A percentile compares a stretch with the other conserved stretches of the same genome.
Conservation (phyloP, 2,888 invertebrate genomes). For the Agapetus fuscipes region DNA sequence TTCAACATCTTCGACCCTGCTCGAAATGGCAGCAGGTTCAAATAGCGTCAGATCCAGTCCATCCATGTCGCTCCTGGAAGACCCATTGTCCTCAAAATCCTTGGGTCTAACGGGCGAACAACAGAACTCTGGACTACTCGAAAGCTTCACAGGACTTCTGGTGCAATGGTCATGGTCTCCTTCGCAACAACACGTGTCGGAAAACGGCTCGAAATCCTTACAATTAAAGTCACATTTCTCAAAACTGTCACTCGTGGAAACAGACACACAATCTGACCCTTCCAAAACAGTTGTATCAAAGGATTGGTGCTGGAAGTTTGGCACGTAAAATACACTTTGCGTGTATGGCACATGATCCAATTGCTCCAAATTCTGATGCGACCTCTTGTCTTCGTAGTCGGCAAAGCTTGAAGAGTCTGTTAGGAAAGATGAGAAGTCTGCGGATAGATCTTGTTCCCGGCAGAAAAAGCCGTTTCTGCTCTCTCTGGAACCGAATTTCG, state of each 20-base stretch:
- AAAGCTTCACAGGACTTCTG: slow-evolving; percentile 39
- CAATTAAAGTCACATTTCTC: slow-evolving; percentile 49
- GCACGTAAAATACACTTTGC: slow-evolving; percentile 38
- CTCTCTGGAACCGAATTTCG: slow-evolving; percentile 22
- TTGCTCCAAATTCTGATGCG: slow-evolving; percentile 28
- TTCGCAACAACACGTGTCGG: slow-evolving; percentile 51
- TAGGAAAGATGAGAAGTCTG: slow-evolving; percentile 40
- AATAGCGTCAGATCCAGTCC: slow-evolving; percentile 57
- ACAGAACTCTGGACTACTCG: slow-evolving; percentile 29
- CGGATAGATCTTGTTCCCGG: slow-evolving; percentile 22
- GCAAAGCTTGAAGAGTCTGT: slow-evolving; percentile 44
- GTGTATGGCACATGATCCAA: slow-evolving; percentile 41
- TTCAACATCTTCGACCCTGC: slow-evolving; percentile 25
- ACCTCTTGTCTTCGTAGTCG: slow-evolving; percentile 39
- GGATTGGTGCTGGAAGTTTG: slow-evolving; percentile 21
- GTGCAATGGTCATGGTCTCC: slow-evolving; percentile 41
- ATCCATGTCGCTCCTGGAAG: slow-evolving; percentile 49
- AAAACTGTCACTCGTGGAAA: slow-evolving; percentile 46
- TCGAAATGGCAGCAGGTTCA: slow-evolving; percentile 45
- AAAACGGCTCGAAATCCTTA: slow-evolving; percentile 48
- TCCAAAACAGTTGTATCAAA: slow-evolving; percentile 30
- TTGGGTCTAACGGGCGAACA: slow-evolving; percentile 34
- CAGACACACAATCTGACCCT: slow-evolving; percentile 36
- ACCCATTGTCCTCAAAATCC: slow-evolving; percentile 36
- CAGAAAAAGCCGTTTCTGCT: slow-evolving; percentile 16